A percentile compares a stretch with the other conserved stretches of the same genome.
These are phyloP conservation scores for Drosophila baimaii DNA, from an alignment of 1,140 invertebrate species.

Conservation along the genomic window DNA sequence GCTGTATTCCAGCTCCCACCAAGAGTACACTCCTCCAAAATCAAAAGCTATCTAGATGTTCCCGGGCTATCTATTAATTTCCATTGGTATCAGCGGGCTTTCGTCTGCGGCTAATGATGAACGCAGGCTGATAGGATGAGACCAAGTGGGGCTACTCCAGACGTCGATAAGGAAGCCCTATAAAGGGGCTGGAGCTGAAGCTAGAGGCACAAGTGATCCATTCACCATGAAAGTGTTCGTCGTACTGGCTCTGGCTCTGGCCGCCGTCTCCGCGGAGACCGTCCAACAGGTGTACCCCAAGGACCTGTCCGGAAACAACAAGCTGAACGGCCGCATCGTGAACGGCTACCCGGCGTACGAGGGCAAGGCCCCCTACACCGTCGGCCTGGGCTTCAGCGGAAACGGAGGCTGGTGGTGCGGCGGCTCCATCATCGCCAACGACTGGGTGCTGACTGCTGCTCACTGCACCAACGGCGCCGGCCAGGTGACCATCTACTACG, in stretches of 20 bases:
- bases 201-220: constrained; percentile 3
- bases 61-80: constrained; percentile 30
- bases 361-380: too few species aligned
- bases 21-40: neutral
- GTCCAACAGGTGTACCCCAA: constrained; percentile 33
- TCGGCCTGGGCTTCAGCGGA: too few species aligned
- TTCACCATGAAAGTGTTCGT: constrained; percentile 41
- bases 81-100: neutral
- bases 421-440: too few species aligned
- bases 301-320: constrained; percentile 20
- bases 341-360: too few species aligned
- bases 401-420: too few species aligned
- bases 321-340: too few species aligned
- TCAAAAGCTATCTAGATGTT: constrained; percentile 23
- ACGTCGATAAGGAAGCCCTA: constrained; percentile 13
- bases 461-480: too few species aligned
- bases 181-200: neutral
- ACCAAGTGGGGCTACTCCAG: constrained; percentile 23
- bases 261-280: constrained; percentile 29
- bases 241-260: constrained; percentile 36
- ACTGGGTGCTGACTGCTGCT: too few species aligned
- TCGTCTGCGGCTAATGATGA: constrained; percentile 1
- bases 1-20: neutral
- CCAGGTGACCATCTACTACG: too few species aligned
- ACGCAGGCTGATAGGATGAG: constrained; percentile 11